A percentile compares a stretch with the other conserved stretches of the same genome.
Evolutionary conservation across 1,140 invertebrate genomes (phyloP).

Genomic region (Coptotermes formosanus): DNA sequence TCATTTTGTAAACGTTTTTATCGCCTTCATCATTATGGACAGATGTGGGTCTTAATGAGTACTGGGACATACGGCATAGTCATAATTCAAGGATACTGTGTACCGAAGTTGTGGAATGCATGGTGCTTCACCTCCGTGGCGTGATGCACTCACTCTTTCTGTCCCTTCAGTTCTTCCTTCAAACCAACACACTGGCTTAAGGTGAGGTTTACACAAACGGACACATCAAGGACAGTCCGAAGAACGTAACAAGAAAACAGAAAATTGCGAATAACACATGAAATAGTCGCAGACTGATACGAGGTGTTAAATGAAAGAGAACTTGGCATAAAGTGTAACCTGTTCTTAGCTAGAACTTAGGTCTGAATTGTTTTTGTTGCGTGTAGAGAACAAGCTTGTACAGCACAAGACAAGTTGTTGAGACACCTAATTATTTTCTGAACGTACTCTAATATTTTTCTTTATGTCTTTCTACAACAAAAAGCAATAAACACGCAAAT

Average conservation of each 20-base stretch:
- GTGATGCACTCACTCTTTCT: no score
- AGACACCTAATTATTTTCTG: not conserved
- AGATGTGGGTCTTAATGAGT: no score
- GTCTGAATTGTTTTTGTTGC: not conserved
- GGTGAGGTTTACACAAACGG: no score
- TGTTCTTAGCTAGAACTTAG: not conserved
- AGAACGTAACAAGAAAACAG: not conserved
- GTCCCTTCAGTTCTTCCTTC: no score
- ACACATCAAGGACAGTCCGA: not conserved
- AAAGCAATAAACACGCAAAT: not conserved
- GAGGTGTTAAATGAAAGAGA: not conserved
- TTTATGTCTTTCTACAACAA: not conserved
- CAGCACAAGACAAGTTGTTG: constrained; percentile 4
- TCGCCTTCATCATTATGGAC: no score
- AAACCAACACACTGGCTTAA: no score
- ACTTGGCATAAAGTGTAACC: not conserved
- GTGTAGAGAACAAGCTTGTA: not conserved
- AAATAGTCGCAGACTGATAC: not conserved
- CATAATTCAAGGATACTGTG: no score
- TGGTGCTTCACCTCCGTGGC: no score
- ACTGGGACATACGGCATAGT: no score
- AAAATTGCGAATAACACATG: not conserved
- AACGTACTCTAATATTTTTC: not conserved
- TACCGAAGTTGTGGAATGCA: no score
- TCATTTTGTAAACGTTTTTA: no score